Evolutionary conservation across 2,888 invertebrate species (phyloP).

Genomic region (Eremobia ochroleuca): DNA sequence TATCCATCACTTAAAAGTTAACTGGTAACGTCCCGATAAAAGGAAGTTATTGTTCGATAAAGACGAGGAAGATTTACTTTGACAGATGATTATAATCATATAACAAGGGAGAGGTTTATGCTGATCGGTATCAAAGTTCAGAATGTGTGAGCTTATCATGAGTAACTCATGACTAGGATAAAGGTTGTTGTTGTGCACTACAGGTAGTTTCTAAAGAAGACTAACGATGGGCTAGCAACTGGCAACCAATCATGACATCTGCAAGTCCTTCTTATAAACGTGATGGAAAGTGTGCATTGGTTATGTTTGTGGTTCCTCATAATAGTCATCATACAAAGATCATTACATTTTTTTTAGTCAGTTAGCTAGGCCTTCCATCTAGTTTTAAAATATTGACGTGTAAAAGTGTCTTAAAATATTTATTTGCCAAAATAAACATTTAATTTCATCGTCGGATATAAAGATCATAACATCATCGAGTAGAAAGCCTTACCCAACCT

Average conservation of each 20-base stretch:
- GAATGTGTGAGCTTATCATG: constrained; percentile 36
- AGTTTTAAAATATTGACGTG: no score
- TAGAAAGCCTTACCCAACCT: background rate
- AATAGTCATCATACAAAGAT: background rate
- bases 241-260: background rate
- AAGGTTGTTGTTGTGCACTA: background rate
- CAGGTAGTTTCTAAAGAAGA: background rate
- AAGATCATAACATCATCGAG: background rate
- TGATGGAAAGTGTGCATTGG: background rate
- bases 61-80: constrained; percentile 59
- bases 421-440: background rate
- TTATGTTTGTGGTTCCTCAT: background rate
- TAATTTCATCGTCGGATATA: background rate
- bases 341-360: background rate
- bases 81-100: constrained; percentile 61
- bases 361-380: no score
- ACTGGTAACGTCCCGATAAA: constrained; percentile 63
- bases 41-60: constrained; percentile 64
- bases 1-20: constrained; percentile 69
- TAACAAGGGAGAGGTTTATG: constrained; percentile 43
- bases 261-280: background rate
- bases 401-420: no score
- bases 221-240: background rate
- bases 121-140: constrained; percentile 28
- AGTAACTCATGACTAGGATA: background rate